These are phyloP conservation scores for Portevinia maculata DNA, from an alignment of 2,888 invertebrate genomes.

Conservation along the genomic window DNA sequence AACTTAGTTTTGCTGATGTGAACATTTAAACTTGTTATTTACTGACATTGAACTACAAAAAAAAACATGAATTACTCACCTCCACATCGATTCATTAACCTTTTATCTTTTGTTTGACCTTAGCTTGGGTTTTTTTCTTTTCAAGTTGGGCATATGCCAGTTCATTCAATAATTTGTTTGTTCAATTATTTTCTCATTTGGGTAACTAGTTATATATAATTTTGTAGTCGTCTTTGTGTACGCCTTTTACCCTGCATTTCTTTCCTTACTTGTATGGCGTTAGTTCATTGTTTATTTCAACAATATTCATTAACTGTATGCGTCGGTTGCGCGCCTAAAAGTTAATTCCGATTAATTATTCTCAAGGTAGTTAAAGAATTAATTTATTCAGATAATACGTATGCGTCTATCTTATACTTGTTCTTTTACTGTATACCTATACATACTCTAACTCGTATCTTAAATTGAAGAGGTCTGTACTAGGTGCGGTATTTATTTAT, in stretches of 20 bases:
- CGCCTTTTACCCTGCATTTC: conserved; percentile 28
- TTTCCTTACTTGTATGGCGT: background rate
- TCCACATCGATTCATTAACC: conserved; percentile 63
- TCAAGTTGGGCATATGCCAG: conserved; percentile 66
- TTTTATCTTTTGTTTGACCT: conserved; percentile 73
- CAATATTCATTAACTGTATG: conserved; percentile 21
- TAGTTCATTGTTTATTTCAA: conserved; percentile 38
- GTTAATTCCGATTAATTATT: conserved; percentile 67
- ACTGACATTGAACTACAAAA: conserved; percentile 66
- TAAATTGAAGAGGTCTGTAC: conserved; percentile 11
- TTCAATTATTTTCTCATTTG: conserved; percentile 68
- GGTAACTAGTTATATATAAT: conserved; percentile 12
- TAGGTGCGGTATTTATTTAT: conserved; percentile 14
- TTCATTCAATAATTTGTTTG: conserved; percentile 66
- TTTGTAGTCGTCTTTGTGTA: conserved; percentile 16
- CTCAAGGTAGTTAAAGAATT: conserved; percentile 62
- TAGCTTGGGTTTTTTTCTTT: conserved; percentile 58
- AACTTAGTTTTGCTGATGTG: conserved; percentile 28
- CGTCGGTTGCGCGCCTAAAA: conserved; percentile 28
- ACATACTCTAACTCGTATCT: background rate
- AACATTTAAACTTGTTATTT: conserved; percentile 41
- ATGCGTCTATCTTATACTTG: background rate
- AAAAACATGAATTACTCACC: conserved; percentile 54
- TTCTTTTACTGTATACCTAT: conserved; percentile 10
- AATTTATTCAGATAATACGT: conserved; percentile 41